Conservation (phyloP, 92 coral and sea anemone genomes). For the Chrysogorgia sp. region DNA sequence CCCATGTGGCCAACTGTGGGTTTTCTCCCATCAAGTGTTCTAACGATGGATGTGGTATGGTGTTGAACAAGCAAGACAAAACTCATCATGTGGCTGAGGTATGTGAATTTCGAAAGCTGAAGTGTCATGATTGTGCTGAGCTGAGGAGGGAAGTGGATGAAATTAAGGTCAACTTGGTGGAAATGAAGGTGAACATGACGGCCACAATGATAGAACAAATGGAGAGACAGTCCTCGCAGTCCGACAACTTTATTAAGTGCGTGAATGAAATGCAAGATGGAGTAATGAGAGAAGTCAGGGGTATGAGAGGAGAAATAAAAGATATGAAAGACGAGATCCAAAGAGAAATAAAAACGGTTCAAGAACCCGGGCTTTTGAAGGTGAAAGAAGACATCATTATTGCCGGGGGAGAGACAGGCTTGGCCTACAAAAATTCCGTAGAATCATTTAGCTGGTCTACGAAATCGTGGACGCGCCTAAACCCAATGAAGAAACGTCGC, state of each 20-base stretch:
- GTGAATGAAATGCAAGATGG: not conserved
- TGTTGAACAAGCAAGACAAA: constrained; percentile 42
- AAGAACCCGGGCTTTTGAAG: not conserved
- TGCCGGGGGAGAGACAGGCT: not conserved
- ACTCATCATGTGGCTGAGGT: constrained; percentile 39
- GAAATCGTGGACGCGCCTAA: not conserved
- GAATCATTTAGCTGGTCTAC: not conserved
- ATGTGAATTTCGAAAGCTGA: too few relatives aligned
- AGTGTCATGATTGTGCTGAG: not conserved
- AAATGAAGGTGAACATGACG: constrained; percentile 8
- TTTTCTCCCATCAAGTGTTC: constrained; percentile 53
- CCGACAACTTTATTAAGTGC: too few relatives aligned
- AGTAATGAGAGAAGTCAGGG: too few relatives aligned
- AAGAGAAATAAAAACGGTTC: not conserved
- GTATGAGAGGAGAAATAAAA: too few relatives aligned
- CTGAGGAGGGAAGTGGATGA: not conserved
- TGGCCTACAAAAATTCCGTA: not conserved
- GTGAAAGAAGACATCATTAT: not conserved
- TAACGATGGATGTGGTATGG: constrained; percentile 40
- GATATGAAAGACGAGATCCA: not conserved
- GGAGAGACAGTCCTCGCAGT: too few relatives aligned
- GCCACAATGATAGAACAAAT: too few relatives aligned
- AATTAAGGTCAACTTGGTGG: not conserved
- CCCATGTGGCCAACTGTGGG: constrained; percentile 45
- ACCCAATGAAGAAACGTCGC: not conserved